These are phyloP conservation scores for Cataglyphis albicans DNA, from an alignment of 2,888 invertebrate genomes.

Conservation along the genomic window DNA sequence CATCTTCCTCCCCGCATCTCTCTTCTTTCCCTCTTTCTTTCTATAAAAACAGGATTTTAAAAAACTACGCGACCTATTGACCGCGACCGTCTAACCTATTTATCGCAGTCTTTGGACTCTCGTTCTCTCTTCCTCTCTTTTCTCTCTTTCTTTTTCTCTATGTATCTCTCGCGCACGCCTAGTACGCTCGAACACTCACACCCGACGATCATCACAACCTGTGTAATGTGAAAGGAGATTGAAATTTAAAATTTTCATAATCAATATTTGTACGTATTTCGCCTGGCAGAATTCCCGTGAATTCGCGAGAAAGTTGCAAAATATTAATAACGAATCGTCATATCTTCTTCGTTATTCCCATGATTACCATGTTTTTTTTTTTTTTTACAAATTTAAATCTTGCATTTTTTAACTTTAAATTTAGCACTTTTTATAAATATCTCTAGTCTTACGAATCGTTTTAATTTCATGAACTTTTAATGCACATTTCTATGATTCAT, in stretches of 20 bases:
- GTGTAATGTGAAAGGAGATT: slow-evolving; percentile 23
- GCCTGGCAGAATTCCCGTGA: not conserved
- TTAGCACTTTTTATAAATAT: not conserved
- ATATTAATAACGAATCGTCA: not conserved
- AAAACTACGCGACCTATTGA: slow-evolving; percentile 46
- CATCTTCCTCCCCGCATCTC: not conserved
- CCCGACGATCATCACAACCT: not conserved
- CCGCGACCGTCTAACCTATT: slow-evolving; percentile 50
- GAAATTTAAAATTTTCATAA: not conserved
- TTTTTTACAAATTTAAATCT: not conserved
- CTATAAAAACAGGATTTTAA: slow-evolving; percentile 25
- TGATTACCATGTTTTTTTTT: not conserved
- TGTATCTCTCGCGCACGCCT: slow-evolving; percentile 28
- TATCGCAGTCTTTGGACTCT: slow-evolving; percentile 40
- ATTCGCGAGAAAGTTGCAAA: not conserved
- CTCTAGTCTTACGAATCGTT: not conserved
- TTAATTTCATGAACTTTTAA: not conserved
- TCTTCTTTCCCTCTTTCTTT: not conserved
- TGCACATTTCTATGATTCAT: not conserved
- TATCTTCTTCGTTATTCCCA: not conserved
- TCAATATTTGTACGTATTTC: not conserved
- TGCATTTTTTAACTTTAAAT: not conserved
- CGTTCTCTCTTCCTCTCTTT: slow-evolving; percentile 30
- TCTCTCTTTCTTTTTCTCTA: slow-evolving; percentile 19
- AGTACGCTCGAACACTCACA: slow-evolving; percentile 25